Evolutionary conservation across 2,888 invertebrate genomes (phyloP), one percentile per base, ranked within the genome.

Genomic region (Alloscopus bannaensis): DNA sequence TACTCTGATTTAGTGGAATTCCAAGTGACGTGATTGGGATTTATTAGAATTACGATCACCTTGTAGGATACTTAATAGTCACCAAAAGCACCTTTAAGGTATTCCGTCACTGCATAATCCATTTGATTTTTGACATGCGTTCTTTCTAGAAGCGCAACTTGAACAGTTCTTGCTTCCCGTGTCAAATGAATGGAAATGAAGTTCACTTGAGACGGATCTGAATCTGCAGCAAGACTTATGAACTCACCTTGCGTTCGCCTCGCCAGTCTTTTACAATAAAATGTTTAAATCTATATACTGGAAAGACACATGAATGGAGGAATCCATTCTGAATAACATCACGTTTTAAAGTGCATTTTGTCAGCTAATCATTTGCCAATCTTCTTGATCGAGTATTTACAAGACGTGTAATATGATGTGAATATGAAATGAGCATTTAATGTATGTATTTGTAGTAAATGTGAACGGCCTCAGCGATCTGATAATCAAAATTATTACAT

Each of bases 191-290:
- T 75, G 65, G 59, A 36, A 76, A 76, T 68, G 16, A 69, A 26
- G 69, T 69, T 50, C 76, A 76, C 69, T 60, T 69, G 42, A 3
- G 20, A 42, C 64, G 42, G 29, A 18, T 71, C 40, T 6, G 18
- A 73, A 64, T 59, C 59, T 45, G 28, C n/a, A 66, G 20, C 60
- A n/a, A 50, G 64, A 65, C 69, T 78, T 78, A 50, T 64, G 77
- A 78, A 78, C 70, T 78, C 77, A 78, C 77, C 77, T 78, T 78
- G 77, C 77, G 77, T 64, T 70, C n/a, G n/a, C n/a, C n/a, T n/a
- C n/a, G n/a, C n/a, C n/a, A n/a, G n/a, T n/a, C 29, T 59, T 4
- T 59, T 3, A 42, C 18, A 42, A n/a, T n/a, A n/a, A n/a, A n/a
- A n/a, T n/a, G n/a, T 18, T 24, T 47, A 18, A 47, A 18, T 18